Conservation (phyloP, 2,797 vertebrate genomes). For the Hipposideros larvatus region DNA sequence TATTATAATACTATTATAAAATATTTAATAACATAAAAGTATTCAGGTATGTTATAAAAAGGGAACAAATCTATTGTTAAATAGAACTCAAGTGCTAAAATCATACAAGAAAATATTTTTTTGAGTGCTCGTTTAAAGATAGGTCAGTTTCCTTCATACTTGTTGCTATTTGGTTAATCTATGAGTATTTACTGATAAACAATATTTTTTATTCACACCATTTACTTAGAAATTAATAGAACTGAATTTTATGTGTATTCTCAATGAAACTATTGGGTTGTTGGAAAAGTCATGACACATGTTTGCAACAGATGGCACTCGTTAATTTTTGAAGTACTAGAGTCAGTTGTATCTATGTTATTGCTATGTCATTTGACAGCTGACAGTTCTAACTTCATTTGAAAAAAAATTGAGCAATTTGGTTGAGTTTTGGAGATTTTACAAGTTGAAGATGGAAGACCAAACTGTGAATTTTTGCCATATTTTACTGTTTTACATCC, state of each 20-base stretch:
- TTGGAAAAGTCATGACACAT: background rate
- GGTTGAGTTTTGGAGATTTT: too few relatives aligned
- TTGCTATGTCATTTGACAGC: too few relatives aligned
- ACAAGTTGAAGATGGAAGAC: too few relatives aligned
- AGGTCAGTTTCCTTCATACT: background rate
- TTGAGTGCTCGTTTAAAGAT: background rate
- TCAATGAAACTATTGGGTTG: background rate
- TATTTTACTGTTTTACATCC: too few relatives aligned
- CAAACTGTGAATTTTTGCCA: too few relatives aligned
- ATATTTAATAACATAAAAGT: background rate
- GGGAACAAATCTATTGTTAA: background rate
- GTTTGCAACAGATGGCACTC: too few relatives aligned
- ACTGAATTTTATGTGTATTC: background rate
- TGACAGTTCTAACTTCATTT: too few relatives aligned
- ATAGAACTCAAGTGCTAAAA: background rate
- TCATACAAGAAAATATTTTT: background rate
- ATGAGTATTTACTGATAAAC: background rate
- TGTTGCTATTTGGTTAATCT: background rate
- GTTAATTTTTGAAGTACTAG: too few relatives aligned
- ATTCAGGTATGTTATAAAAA: background rate
- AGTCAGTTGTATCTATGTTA: too few relatives aligned
- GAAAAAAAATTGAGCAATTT: too few relatives aligned
- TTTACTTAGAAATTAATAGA: background rate
- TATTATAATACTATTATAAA: background rate
- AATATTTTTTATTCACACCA: background rate